These are phyloP conservation scores for Stegodyphus mimosarum DNA, from an alignment of 1,140 invertebrate species.

Conservation along the genomic window DNA sequence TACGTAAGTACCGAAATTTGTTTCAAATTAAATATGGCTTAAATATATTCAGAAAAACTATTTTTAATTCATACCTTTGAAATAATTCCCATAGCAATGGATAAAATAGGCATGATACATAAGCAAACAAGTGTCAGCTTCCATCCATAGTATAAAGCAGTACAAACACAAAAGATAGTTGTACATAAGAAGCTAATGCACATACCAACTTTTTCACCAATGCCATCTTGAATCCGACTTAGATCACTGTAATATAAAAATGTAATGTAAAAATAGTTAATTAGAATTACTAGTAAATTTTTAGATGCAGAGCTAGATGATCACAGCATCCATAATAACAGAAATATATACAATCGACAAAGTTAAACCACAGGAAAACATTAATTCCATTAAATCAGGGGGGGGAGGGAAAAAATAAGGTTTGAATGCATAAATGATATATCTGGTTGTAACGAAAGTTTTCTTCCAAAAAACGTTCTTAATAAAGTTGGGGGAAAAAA, in stretches of 20 bases:
- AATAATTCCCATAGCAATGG: conserved; percentile 60
- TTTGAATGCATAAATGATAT: no score
- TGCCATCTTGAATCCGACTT: conserved; percentile 71
- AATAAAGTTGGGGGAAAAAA: no score
- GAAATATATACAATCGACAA: no score
- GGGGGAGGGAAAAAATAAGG: no score
- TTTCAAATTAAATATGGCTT: no score
- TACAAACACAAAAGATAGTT: conserved; percentile 66
- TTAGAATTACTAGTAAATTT: not conserved
- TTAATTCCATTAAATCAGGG: no score
- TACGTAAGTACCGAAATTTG: no score
- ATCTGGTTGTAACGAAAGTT: no score
- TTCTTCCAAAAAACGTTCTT: no score
- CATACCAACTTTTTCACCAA: conserved; percentile 72
- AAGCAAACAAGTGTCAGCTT: conserved; percentile 70
- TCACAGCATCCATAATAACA: no score
- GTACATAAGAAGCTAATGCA: conserved; percentile 67
- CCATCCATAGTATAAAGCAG: conserved; percentile 70
- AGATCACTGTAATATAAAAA: conserved; percentile 68
- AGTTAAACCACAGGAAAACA: no score
- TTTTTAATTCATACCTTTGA: conserved; percentile 61
- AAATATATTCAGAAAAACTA: no score
- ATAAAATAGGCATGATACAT: conserved; percentile 67
- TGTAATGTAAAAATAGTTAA: not conserved
- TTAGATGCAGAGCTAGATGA: not conserved